Conservation (phyloP, 2,797 vertebrate species). For the Threskiornis aethiopicus region DNA sequence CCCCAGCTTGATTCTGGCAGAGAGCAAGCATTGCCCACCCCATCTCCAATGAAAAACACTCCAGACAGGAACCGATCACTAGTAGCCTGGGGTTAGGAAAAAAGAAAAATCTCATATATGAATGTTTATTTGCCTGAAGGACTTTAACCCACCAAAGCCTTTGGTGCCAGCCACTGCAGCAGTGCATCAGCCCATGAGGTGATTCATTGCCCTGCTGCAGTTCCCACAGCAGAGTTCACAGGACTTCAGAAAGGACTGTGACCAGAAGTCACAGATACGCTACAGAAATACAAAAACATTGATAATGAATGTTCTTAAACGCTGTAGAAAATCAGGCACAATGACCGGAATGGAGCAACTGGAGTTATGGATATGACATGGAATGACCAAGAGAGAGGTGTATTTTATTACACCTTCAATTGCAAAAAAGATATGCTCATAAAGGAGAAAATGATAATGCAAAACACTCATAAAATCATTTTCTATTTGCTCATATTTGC, state of each 20-base stretch:
- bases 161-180: neutral
- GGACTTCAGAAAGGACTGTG: neutral
- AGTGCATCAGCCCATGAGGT: neutral
- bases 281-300: neutral
- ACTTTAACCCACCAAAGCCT: neutral
- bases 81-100: constrained; percentile 30
- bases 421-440: neutral
- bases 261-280: neutral
- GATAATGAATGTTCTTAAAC: neutral
- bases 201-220: neutral
- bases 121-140: neutral
- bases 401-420: neutral
- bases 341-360: neutral
- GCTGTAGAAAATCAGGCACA: neutral
- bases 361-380: neutral
- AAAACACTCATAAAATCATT: neutral
- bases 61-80: neutral
- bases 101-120: neutral
- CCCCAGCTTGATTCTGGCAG: neutral
- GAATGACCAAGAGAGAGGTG: neutral
- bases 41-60: neutral
- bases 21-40: neutral
- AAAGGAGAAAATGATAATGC: neutral
- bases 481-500: neutral
- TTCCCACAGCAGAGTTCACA: neutral